These are phyloP conservation scores for Meteorus cinctellus DNA, from an alignment of 2,888 invertebrate species.

Conservation along the genomic window DNA sequence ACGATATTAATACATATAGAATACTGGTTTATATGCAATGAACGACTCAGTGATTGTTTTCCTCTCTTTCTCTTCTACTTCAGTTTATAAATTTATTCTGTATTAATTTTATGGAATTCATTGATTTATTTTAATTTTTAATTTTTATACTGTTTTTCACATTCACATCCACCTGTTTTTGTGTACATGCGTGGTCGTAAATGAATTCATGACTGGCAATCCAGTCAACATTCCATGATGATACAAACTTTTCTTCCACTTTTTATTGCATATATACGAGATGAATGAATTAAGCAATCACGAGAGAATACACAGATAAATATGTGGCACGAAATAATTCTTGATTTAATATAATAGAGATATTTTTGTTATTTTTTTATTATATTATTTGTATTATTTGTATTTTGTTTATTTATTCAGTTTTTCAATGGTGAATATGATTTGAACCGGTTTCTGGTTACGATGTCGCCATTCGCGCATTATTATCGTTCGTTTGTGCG, in stretches of 20 bases:
- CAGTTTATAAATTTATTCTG: no score
- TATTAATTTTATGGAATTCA: not conserved
- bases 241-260: not conserved
- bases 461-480: slow-evolving; percentile 39
- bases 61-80: no score
- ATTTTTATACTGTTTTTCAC: not conserved
- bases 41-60: not conserved
- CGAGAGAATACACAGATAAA: slow-evolving; percentile 31
- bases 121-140: not conserved
- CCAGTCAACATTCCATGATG: slow-evolving; percentile 31
- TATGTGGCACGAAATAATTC: not conserved
- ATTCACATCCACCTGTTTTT: not conserved
- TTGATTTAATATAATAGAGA: slow-evolving; percentile 28
- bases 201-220: slow-evolving; percentile 30
- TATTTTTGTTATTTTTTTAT: slow-evolving; percentile 1
- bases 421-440: slow-evolving; percentile 8
- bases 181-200: not conserved
- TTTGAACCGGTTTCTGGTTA: slow-evolving; percentile 41
- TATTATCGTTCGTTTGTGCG: slow-evolving; percentile 36
- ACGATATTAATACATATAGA: not conserved
- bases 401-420: not conserved
- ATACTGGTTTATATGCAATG: not conserved
- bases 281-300: slow-evolving; percentile 44
- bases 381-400: slow-evolving; percentile 9
- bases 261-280: slow-evolving; percentile 3